Evolutionary conservation across 2,113 vertebrate genomes (phyloP), one percentile per base, ranked within the genome.

Genomic region (Ploceus nigricollis): DNA sequence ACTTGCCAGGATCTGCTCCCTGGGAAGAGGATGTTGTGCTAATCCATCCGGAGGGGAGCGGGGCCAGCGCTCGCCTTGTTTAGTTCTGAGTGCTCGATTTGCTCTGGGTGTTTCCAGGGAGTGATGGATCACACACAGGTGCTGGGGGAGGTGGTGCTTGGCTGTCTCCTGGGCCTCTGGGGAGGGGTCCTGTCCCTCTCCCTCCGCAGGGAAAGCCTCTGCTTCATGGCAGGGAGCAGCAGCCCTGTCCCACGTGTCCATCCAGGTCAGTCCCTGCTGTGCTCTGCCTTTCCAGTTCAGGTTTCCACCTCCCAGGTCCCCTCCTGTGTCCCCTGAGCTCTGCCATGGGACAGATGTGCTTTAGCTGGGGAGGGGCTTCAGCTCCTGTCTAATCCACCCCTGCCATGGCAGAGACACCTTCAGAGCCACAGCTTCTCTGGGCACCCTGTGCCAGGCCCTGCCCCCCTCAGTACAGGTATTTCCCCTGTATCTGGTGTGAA

Each of bases 11-110:
- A 27, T 1, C 16, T 42, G 90, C 87, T 87, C 10, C 68, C 54
- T 44, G 18, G 64, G 90, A 89, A 73, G 87, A 56, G 92, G 91
- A 93, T 94, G 93, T 89, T 92, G 92, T 84, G 87, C 4, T 35
- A 10, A 70, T 89, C 84, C 92, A 2, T 73, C 89, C 56, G 87
- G 35, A 8, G 27, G 54, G 80, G 54, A 72, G 3, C 4, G 2
- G 23, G 20, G 61, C 82, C 88, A 23, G 11, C 2, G 0, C 19
- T 35, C 16, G 1, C 25, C 56, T 1, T 65, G 35, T 42, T 84
- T 47, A 10, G 9, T 30, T 23, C 50, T 8, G 4, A 19, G 42
- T 0, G 33, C 0, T 37, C 56, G 7, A 4, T 28, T 31, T 18
- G 7, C 5, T 0, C 61, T 1, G 71, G 6, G 1, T 21, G 51